Base-by-base conservation (phyloP, 2,797 vertebrate species). In the Clarias fuscus region DNA sequence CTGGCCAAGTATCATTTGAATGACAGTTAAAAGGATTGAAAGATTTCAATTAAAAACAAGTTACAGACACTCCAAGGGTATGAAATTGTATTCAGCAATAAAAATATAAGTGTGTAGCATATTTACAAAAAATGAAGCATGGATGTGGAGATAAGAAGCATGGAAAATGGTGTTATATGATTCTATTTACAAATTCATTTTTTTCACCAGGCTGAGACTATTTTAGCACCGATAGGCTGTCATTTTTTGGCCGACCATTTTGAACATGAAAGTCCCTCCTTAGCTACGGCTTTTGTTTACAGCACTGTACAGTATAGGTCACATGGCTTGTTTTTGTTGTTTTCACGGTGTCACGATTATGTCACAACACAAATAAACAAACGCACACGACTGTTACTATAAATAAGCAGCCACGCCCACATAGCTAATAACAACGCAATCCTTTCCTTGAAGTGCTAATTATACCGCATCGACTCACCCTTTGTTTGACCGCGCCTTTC, bases 401-500 rank as follows among this genome's bases (percentile, higher is more conserved):
- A 83, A 86, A 85, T 84, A 86, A 88, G 53, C 59, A 67, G 80
- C 86, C 90, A 88, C 79, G 83, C 87, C 90, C 88, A 82, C 6
- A 82, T 87, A 76, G 59, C 64, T 65, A 48, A 65, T 3, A 58
- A 72, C 81, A 72, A 58, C 68, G 85, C 84, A 62, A 22, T 27
- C 71, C 18, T 6, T 30, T 13, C 40, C 0, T 56, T 67, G 73
- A 89, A 67, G 88, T 76, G 88, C 59, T 92, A 92, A 92, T 90
- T 90, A 84, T 88, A 7, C 62, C 76, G 75, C 73, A 71, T 86
- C 62, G 77, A 88, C 86, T 89, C 1, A 11, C 22, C 33, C 40
- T n/a, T 83, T 58, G 85, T 53, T 64, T 65, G 61, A 90, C 91
- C 40, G 71, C 61, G 61, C 83, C 88, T 78, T 92, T 91, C 87